Percentiles rank a stretch among this genome's conserved stretches.
These are phyloP conservation scores for Mythimna loreyi DNA, from an alignment of 2,888 invertebrate genomes.

Conservation along the genomic window DNA sequence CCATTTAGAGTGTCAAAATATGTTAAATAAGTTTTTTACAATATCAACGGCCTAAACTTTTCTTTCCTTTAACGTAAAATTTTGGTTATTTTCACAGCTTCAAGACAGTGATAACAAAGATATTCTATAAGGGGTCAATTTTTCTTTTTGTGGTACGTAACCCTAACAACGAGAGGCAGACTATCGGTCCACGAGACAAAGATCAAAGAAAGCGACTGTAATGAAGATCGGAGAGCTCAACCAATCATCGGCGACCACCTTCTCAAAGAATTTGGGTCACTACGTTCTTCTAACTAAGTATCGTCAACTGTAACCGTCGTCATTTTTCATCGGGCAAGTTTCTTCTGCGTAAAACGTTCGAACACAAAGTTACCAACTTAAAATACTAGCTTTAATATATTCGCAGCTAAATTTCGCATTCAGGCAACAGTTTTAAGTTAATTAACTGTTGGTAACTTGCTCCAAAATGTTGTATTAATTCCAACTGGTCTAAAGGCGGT, in stretches of 20 bases:
- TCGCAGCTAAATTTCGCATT: slow-evolving; percentile 37
- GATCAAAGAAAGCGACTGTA: not conserved
- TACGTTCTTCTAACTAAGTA: not conserved
- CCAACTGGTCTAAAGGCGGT: slow-evolving; percentile 15
- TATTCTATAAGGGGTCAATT: too few relatives aligned
- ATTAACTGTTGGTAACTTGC: slow-evolving; percentile 40
- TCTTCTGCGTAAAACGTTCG: slow-evolving; percentile 31
- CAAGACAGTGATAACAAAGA: too few relatives aligned
- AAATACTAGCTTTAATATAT: slow-evolving; percentile 51
- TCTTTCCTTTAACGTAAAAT: too few relatives aligned
- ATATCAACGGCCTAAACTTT: too few relatives aligned
- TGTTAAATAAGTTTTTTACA: too few relatives aligned
- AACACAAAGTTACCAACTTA: slow-evolving; percentile 29
- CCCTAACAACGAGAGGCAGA: too few relatives aligned
- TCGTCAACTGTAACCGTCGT: slow-evolving; percentile 12
- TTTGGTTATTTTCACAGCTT: too few relatives aligned
- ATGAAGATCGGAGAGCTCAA: not conserved
- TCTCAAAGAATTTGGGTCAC: not conserved
- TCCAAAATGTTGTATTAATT: slow-evolving; percentile 30
- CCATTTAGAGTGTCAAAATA: too few relatives aligned
- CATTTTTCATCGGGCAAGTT: slow-evolving; percentile 33
- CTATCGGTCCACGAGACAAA: not conserved
- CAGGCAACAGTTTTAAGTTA: slow-evolving; percentile 34
- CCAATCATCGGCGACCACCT: not conserved
- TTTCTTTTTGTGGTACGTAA: too few relatives aligned